A percentile compares a stretch with the other conserved stretches of the same genome.
These are phyloP conservation scores for Bruchidius siliquastri DNA, from an alignment of 2,888 invertebrate genomes.

Conservation along the genomic window DNA sequence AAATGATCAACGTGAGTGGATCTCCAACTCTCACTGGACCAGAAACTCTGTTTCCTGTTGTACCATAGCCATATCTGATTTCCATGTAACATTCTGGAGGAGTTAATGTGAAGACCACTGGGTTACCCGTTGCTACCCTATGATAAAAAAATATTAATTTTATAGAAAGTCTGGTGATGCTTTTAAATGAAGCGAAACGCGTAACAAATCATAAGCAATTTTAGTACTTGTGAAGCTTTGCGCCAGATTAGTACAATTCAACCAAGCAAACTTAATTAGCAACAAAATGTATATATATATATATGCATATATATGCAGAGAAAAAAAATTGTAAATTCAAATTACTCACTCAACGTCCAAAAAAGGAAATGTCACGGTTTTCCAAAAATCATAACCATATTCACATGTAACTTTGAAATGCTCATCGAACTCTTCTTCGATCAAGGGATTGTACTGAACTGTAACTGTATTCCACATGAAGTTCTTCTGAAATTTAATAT, in stretches of 20 bases:
- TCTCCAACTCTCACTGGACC: conserved; percentile 91
- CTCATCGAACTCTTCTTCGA: conserved; percentile 91
- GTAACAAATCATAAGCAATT: too few species aligned
- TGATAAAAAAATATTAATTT: conserved; percentile 23
- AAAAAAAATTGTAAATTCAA: too few species aligned
- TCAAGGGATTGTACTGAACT: conserved; percentile 87
- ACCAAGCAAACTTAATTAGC: too few species aligned
- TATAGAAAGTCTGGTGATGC: background rate
- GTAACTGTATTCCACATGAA: conserved; percentile 97
- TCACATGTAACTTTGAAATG: conserved; percentile 95
- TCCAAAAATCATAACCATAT: conserved; percentile 95
- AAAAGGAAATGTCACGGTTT: conserved; percentile 92
- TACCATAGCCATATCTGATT: conserved; percentile 86
- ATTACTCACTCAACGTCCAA: conserved; percentile 92
- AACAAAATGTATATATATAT: too few species aligned
- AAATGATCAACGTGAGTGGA: conserved; percentile 85
- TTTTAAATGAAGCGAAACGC: too few species aligned
- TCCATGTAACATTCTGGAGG: conserved; percentile 97
- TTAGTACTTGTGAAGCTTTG: too few species aligned
- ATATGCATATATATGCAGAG: too few species aligned
- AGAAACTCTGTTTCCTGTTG: conserved; percentile 76
- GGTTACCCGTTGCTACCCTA: conserved; percentile 91
- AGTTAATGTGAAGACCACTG: conserved; percentile 86
- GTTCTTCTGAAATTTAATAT: conserved; percentile 63
- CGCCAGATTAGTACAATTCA: too few species aligned